Evolutionary conservation across 2,888 invertebrate species (phyloP), one percentile per base, ranked within the genome.

Genomic region (Microplitis manilae): DNA sequence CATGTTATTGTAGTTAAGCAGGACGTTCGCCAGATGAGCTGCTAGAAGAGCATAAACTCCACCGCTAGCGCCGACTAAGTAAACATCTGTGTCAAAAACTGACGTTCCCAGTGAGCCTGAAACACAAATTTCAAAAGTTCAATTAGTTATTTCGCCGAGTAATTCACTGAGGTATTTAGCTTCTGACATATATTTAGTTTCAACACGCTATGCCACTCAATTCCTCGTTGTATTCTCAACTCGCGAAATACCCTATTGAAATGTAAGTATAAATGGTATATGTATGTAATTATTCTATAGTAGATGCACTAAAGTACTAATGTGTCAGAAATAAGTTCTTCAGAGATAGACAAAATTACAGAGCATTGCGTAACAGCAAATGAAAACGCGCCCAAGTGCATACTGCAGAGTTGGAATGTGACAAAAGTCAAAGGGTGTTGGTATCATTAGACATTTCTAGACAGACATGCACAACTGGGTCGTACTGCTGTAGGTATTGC

Each of bases 41-140:
- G 98, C 97, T 69, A 99, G 91, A 41, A 99, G 92, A 15, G 98
- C 98, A 91, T 99, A 99, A 68, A 98, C 98, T 1, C 99, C 99
- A 38, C 98, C 98, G 74, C 98, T 98, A 2, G 98, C 98, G 73
- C 99, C 99, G 75, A 98, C 98, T 81, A 99, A 93, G 90, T 96
- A 98, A 76, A 97, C 97, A 90, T 96, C 95, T 70, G 96, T 96
- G 91, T 98, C 98, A 88, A 98, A 95, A 76, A 98, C 96, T 78
- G 97, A 97, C 72, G 97, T 97, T 77, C 97, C 96, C 83, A 93
- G 88, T 69, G 93, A 92, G 83, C 93, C 93, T 92, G 85, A 30
- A 87, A 84, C 75, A 80, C 79, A 77, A 79, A 78, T 39, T 71
- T 60, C n/a, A 30, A 20, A 61, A 15, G 60, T 39, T n/a, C 38